Base-by-base conservation (phyloP, 2,113 vertebrate genomes). In the Promerops cafer region DNA sequence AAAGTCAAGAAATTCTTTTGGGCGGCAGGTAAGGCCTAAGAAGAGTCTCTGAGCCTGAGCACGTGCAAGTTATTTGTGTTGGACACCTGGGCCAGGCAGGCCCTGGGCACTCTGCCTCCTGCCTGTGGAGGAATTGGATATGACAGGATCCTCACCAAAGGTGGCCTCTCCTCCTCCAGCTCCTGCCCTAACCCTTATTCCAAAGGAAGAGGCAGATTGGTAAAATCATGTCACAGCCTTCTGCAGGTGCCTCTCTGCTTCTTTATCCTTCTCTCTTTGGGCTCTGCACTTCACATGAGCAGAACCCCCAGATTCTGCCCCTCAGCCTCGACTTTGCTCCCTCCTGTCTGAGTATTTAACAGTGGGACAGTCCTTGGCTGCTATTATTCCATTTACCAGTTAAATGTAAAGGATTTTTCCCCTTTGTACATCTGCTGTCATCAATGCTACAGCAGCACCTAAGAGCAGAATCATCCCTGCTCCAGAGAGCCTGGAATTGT, bases 41-140 rank as follows among this genome's bases (percentile, higher is more conserved):
- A 22, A 14, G 52, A 50, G 6, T 16, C 60, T 39, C 52, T 13
- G 64, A 78, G 54, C 27, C 68, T 11, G 22, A 52, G 37, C 23
- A 18, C 37, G 37, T 44, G 13, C 4, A 13, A 0, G 13, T 24
- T 57, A 9, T 1, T 27, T 2, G 2, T 16, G 10, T 13, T 60
- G 56, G 3, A 12, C 2, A 0, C 21, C 52, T 5, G 26, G 17
- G 53, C 21, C 2, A 40, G 49, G 60, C 49, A 61, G 61, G 9
- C 19, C 28, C 74, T 64, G 61, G 44, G 39, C 33, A 1, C 45
- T 76, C 52, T n/a, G 49, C 6, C 7, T 68, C 19, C 68, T 45
- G 45, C 49, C 87, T 27, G 26, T 9, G 23, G 16, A 40, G 69
- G 37, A 49, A 24, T 6, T 76, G 49, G 50, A 1, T 12, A 1